Conservation (phyloP, 2,888 invertebrate species). For the Ypsolopha scabrella region DNA sequence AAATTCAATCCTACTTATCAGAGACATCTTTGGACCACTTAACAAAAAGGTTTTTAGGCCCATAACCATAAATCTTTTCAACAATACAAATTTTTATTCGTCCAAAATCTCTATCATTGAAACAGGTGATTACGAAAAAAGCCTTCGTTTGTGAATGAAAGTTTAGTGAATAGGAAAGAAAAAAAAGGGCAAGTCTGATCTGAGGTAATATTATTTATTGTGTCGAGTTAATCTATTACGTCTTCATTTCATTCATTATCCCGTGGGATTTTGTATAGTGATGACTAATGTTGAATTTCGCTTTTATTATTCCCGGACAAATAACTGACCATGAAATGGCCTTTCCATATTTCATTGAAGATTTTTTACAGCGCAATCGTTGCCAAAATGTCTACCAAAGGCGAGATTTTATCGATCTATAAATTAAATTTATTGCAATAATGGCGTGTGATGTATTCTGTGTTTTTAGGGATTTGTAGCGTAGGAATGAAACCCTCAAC, state of each 20-base stretch:
- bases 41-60: conserved; percentile 14
- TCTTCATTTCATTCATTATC: conserved; percentile 48
- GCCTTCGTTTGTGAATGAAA: conserved; percentile 20
- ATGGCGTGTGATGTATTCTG: too few relatives aligned
- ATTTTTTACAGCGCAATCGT: background rate
- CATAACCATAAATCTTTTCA: conserved; percentile 51
- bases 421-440: too few relatives aligned
- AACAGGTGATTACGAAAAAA: conserved; percentile 43
- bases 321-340: conserved; percentile 20
- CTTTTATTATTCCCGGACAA: conserved; percentile 24
- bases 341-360: background rate
- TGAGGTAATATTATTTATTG: conserved; percentile 22
- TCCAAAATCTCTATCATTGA: conserved; percentile 28
- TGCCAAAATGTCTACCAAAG: background rate
- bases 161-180: conserved; percentile 40
- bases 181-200: conserved; percentile 27
- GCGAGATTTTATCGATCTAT: too few relatives aligned
- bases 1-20: too few relatives aligned
- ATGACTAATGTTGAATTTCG: conserved; percentile 28
- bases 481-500: too few relatives aligned
- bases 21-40: background rate
- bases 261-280: conserved; percentile 46
- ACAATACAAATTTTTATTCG: conserved; percentile 65
- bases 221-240: conserved; percentile 44
- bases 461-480: too few relatives aligned